Base-by-base conservation (phyloP, 2,888 invertebrate genomes). In the Stenurella melanura region DNA sequence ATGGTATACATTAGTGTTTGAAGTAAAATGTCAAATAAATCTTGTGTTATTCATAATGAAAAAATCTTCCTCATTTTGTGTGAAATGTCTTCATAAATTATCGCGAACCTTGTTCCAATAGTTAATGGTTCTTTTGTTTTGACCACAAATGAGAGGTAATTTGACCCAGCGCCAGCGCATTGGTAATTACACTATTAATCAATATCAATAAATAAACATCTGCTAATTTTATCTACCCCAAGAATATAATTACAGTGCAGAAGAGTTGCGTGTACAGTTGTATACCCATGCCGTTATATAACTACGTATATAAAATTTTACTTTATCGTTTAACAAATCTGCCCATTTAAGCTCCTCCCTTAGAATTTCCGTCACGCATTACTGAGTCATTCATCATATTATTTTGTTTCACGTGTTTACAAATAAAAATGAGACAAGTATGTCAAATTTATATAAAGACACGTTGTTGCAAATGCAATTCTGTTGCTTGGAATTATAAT, bases 201-300 rank as follows among this genome's bases (percentile, higher is more conserved):
- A 50, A n/a, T 30, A 61, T 30, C n/a, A 26, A 30, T 30, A 64
- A 64, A 42, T n/a, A 42, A 42, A 18, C 19, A 42, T 42, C 64
- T 38, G 64, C 38, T 18, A 38, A 64, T 64, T 64, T 64, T 19
- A 17, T 67, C 54, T 67, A 19, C 50, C 21, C 38, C 67, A 56
- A 42, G 50, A 26, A 38, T 54, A 72, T 72, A 72, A 72, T 72
- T 63, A 72, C 18, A 72, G 21, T 58, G 54, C 54, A 21, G 57
- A 72, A 72, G 54, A 61, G 61, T 72, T 70, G 60, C 72, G 72
- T 72, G 72, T 50, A 26, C 63, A 50, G n/a, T 26, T 26, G 21
- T 26, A 26, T 4, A 26, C 21, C 21, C 54, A 72, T 58, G n/a
- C 54, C 58, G n/a, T 56, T 50, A 50, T 15, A n/a, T n/a, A 15